Evolutionary conservation across 1,140 invertebrate species (phyloP), one percentile per base, ranked within the genome.

Genomic region (Cherax destructor): DNA sequence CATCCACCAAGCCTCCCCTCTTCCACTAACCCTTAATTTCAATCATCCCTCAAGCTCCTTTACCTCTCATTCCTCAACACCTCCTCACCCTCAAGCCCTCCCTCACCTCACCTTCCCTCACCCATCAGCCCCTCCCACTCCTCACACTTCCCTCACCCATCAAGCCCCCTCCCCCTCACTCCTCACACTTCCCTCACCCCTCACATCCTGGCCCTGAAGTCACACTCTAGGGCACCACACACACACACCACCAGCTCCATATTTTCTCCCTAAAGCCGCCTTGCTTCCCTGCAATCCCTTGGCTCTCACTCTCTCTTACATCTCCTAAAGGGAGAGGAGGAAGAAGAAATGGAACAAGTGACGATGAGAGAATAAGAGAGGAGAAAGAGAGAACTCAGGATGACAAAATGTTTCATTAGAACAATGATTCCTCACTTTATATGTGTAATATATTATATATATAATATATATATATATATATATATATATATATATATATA

Each of bases 251-350:
- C n/a, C n/a, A 74, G 6, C 13, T 74, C n/a, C n/a, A 30, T 74
- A 74, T 74, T 74, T 74, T 74, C 69, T 30, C 21, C 6, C 69
- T 74, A 74, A 74, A 74, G 69, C 69, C 69, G 69, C n/a, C 69
- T 74, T 74, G 69, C 69, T 74, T 9, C n/a, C 69, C n/a, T 30
- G 69, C 24, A 74, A 74, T 74, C 69, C 69, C 69, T 30, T 24
- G 69, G 69, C 69, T 74, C 69, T 74, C 69, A 30, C 11, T 21
- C 69, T 2, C 69, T 24, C 69, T 74, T 6, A 56, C 18, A 24
- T 65, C 69, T 6, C 24, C n/a, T 11, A 24, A n/a, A n/a, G 7
- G 18, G 61, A n/a, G 61, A 69, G 61, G 18, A n/a, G 24, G 69
- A 74, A n/a, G 24, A n/a, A 74, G 69, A 74, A n/a, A 74, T 21